Conservation (phyloP, 2,888 invertebrate genomes). For the Drosophila subquinaria region DNA sequence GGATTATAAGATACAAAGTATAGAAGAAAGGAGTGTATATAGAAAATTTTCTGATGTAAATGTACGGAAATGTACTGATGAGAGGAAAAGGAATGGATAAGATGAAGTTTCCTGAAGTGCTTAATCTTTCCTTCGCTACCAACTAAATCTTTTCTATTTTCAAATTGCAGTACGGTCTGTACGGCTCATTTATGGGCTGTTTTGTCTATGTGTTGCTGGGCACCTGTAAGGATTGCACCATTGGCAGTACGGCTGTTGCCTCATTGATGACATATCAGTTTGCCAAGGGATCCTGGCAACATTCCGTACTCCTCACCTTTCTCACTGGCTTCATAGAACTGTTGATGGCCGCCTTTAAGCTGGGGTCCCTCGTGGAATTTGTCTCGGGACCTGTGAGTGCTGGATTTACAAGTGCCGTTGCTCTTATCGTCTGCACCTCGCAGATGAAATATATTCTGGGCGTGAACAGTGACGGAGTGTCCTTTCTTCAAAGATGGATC, state of each 20-base stretch:
- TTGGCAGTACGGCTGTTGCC: conserved; percentile 97
- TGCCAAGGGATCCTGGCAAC: conserved; percentile 88
- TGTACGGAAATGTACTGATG: no score
- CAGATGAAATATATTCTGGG: conserved; percentile 94
- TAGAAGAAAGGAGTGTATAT: no score
- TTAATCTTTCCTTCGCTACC: neutral
- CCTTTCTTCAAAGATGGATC: conserved; percentile 92
- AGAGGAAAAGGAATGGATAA: no score
- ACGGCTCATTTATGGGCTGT: conserved; percentile 96
- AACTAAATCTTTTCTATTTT: neutral
- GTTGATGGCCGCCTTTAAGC: conserved; percentile 92
- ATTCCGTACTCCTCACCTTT: conserved; percentile 91
- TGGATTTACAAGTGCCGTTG: conserved; percentile 95
- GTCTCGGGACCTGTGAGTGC: conserved; percentile 95
- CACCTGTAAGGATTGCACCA: conserved; percentile 95
- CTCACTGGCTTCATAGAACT: conserved; percentile 91
- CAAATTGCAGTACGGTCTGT: conserved; percentile 91
- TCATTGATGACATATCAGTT: conserved; percentile 94
- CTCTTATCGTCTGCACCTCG: conserved; percentile 94
- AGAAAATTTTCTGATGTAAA: no score
- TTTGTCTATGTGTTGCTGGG: conserved; percentile 96
- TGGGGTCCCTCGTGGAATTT: conserved; percentile 95
- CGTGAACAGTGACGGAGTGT: conserved; percentile 89
- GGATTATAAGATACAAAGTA: no score
- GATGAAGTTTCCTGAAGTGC: neutral